Evolutionary conservation across 2,888 invertebrate genomes (phyloP), one percentile per base, ranked within the genome.

Genomic region (Gisinianus flammeolus): DNA sequence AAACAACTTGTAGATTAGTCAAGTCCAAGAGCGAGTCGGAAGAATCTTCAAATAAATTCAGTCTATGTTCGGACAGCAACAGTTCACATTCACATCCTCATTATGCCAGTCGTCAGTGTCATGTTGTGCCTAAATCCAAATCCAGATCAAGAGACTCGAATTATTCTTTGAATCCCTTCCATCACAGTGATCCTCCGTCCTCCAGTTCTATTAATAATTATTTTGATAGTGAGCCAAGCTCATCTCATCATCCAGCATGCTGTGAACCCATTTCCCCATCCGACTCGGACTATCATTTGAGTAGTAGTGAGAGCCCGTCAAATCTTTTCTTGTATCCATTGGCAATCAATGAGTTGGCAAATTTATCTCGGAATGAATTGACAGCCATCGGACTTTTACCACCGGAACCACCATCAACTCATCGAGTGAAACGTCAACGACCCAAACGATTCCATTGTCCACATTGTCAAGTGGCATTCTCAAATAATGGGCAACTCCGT

Each of bases 401-500:
- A 0, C 80, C 81, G 10, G 83, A 85, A 62, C 78, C 79, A 2
- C 58, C 81, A 5, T 67, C 79, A 12, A 70, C 76, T 44, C 56
- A 66, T n/a, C 83, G 83, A 75, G 81, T 81, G 19, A 85, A 84
- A 78, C 85, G 86, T 73, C 87, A 87, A 70, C 81, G 88, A 62
- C 87, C 87, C 0, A 88, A 88, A 81, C 85, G 86, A 78, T 88
- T 87, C 79, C 85, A 86, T n/a, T 88, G 88, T 80, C 87, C 94
- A 0, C 93, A 94, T 85, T 96, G 96, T 86, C 91, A 94, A 84
- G 94, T 94, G 0, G 94, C 94, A 0, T 96, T 96, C 87, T 95
- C 95, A n/a, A 96, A 96, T 87, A 96, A 95, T 87, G 96, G 96
- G 0, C 96, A 96, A 85, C 88, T 96, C 0, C 94, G 94, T 86